Evolutionary conservation across 2,797 vertebrate genomes (phyloP).

Genomic region (Gadopsis marmoratus): DNA sequence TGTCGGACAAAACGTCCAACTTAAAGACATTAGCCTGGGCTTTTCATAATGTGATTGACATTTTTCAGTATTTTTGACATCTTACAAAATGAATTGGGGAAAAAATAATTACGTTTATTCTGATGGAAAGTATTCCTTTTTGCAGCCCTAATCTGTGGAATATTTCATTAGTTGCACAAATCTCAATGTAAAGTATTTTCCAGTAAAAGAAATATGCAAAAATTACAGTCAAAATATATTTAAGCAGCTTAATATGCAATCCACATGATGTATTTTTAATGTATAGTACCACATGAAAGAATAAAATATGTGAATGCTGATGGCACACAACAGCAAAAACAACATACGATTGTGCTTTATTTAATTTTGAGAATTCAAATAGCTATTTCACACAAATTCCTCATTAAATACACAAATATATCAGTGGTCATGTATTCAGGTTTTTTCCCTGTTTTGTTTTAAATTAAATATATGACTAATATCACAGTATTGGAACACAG

Average conservation of each 20-base stretch:
- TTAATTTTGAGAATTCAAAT: conserved; percentile 78
- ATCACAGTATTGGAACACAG: conserved; percentile 81
- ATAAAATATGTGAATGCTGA: conserved; percentile 26
- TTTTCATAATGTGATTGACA: background rate
- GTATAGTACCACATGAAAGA: conserved; percentile 1
- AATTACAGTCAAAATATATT: background rate
- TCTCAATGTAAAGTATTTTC: background rate
- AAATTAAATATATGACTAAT: conserved; percentile 73
- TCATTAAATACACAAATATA: conserved; percentile 81
- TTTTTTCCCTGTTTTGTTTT: conserved; percentile 59
- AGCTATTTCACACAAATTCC: conserved; percentile 72
- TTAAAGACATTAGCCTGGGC: background rate
- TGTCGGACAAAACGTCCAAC: background rate
- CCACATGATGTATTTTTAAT: background rate
- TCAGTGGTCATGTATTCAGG: conserved; percentile 71
- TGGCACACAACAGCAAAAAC: conserved; percentile 47
- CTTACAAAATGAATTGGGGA: background rate
- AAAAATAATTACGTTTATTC: background rate
- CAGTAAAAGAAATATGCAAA: conserved; percentile 24
- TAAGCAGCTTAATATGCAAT: conserved; percentile 36
- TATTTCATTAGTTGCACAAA: conserved; percentile 1
- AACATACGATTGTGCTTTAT: conserved; percentile 83
- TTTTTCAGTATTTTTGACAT: conserved; percentile 7
- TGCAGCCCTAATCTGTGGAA: background rate
- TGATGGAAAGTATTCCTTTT: background rate